Base-by-base conservation (phyloP, 2,797 vertebrate genomes). In the Potorous gilbertii region DNA sequence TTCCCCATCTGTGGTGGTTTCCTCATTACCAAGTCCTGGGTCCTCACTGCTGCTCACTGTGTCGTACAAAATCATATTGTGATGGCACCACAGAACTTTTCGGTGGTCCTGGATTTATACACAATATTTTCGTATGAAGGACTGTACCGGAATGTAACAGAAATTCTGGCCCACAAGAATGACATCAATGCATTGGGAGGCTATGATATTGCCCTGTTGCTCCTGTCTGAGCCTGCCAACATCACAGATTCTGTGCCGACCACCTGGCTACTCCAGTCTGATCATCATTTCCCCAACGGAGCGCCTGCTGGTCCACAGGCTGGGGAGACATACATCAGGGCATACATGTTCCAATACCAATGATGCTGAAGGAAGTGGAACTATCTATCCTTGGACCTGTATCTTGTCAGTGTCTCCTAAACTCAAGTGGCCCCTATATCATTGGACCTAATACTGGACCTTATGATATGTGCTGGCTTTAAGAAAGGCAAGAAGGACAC, bases 261-360 rank as follows among this genome's bases (percentile, higher is more conserved):
- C 0, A 16, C 98, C 94, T 98, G 98, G 95, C 96, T 98, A 96
- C 98, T 98, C 12, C 94, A 91, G 0, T 81, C 96, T n/a, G 56
- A 93, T 0, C 98, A 98, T 94, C 97, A n/a, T 29, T 98, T 98
- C 40, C 93, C 93, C 16, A 97, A 95, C 0, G 98, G 98, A 50
- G 95, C 97, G 0, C 97, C 52, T 98, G 98, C 93, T 98, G 98
- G 98, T 92, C 98, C 90, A 98, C 98, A 0, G 98, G 98, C 29
- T 98, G 98, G 97, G 97, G 98, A 16, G 90, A 98, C 40, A 46
- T 98, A 0, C 97, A 97, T 9, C 96, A 97, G 57, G 92, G 81
- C 0, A 96, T 34, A 14, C 0, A 0, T 4, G 0, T 34, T 4
- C 59, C 31, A 18, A 0, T 3, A 3, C 97, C 98, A 4, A 95